These are phyloP conservation scores for Caranx melampygus DNA, from an alignment of 2,113 vertebrate genomes.

Conservation along the genomic window DNA sequence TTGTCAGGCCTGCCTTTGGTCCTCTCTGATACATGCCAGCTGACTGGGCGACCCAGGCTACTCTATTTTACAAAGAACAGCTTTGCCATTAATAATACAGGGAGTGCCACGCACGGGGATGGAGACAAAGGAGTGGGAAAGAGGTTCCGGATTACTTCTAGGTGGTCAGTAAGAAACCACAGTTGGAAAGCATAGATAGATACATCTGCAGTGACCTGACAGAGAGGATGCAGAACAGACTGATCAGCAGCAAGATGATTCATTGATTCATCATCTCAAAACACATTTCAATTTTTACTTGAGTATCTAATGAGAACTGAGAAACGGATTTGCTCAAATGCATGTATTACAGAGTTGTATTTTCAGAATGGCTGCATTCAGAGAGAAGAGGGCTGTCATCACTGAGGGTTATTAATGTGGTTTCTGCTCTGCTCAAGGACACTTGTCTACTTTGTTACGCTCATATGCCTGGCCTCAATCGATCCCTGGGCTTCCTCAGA, in stretches of 20 bases:
- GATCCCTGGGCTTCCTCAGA: slow-evolving; percentile 45
- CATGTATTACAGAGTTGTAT: slow-evolving; percentile 19
- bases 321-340: slow-evolving; percentile 37
- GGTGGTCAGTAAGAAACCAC: slow-evolving; percentile 20
- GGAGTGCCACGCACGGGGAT: slow-evolving; percentile 41
- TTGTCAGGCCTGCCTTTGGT: slow-evolving; percentile 54
- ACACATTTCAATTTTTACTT: slow-evolving; percentile 12
- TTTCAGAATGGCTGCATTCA: slow-evolving; percentile 26
- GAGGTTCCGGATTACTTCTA: slow-evolving; percentile 39
- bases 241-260: slow-evolving; percentile 32
- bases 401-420: slow-evolving; percentile 54
- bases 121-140: slow-evolving; percentile 33
- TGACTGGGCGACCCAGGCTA: slow-evolving; percentile 51
- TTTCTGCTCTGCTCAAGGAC: slow-evolving; percentile 71
- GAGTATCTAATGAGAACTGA: slow-evolving; percentile 15
- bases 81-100: slow-evolving; percentile 66
- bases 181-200: slow-evolving; percentile 37
- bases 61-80: slow-evolving; percentile 65
- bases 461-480: slow-evolving; percentile 50
- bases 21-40: slow-evolving; percentile 25
- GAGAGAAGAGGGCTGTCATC: slow-evolving; percentile 39
- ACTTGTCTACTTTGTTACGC: slow-evolving; percentile 61
- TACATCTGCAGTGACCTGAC: slow-evolving; percentile 34
- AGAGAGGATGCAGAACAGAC: slow-evolving; percentile 9
- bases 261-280: slow-evolving; percentile 17